Base-by-base conservation (phyloP, 2,113 vertebrate genomes). In the Phrynocephalus versicolor region DNA sequence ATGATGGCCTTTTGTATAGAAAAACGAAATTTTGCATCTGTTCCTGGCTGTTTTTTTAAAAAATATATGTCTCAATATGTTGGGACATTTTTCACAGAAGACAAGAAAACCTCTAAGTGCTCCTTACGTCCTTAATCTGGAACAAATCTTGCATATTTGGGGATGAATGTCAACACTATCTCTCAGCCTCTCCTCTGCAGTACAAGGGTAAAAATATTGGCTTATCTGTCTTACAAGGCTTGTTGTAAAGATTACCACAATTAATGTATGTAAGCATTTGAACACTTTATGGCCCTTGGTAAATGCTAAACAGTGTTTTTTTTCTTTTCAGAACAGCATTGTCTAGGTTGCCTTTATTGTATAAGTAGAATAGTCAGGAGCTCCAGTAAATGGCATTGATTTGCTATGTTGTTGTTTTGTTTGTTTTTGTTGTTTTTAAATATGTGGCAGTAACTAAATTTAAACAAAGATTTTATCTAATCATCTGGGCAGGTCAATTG, bases 321-420 rank as follows among this genome's bases (percentile, higher is more conserved):
- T 71, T 15, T 51, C 83, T 88, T 74, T 71, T 91, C 91, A 83
- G 51, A 89, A 92, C 93, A 83, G 83, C 86, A 90, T 90, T 89
- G 92, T 89, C 89, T 83, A 76, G 78, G 75, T 85, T 88, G 91
- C 90, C 89, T 94, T 78, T 79, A 91, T 92, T 92, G 90, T 35
- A 89, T 27, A 57, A 89, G 91, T 93, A 87, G 91, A 94, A 84
- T 89, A 88, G 0, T 0, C 89, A 92, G 75, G 39, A 64, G 90
- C 90, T 92, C 87, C 91, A 89, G 89, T 89, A 92, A 86, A 92
- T 51, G 84, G 81, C 80, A 85, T 86, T 92, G 86, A 94, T 92
- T 93, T 76, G 92, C n/a, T n/a, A n/a, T n/a, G n/a, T n/a, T n/a
- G n/a, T n/a, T n/a, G n/a, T n/a, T n/a, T n/a, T n/a, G n/a, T n/a